Evolutionary conservation across 2,113 vertebrate genomes (phyloP).

Genomic region (Regulus satrapa): DNA sequence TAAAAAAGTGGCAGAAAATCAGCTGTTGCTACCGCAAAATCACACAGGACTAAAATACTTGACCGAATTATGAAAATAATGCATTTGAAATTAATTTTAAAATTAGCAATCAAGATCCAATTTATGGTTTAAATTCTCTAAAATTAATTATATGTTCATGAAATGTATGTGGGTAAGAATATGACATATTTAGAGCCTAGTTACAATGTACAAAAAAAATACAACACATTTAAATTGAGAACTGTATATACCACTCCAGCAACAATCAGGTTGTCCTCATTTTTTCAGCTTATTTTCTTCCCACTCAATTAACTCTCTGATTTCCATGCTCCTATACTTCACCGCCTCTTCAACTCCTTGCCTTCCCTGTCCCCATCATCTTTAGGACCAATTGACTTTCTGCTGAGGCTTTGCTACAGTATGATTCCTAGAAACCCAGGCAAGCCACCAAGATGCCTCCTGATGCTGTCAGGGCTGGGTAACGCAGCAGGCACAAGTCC

Average conservation of each 20-base stretch:
- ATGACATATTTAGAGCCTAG: not conserved
- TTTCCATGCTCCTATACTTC: not conserved
- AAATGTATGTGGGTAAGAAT: not conserved
- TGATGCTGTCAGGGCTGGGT: not conserved
- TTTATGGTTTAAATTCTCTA: slow-evolving; percentile 23
- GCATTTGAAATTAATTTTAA: slow-evolving; percentile 12
- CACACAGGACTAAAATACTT: not conserved
- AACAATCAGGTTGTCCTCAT: not conserved
- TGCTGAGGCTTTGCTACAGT: not conserved
- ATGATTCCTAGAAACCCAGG: not conserved
- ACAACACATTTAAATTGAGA: not conserved
- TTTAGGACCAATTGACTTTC: not conserved
- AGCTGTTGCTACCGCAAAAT: not conserved
- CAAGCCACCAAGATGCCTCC: not conserved
- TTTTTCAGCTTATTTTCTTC: not conserved
- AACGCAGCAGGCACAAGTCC: not conserved
- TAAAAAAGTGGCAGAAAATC: not conserved
- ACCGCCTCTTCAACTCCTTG: not conserved
- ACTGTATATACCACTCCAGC: not conserved
- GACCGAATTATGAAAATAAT: not conserved
- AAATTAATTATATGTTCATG: not conserved
- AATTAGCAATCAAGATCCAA: not conserved
- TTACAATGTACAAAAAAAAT: not conserved
- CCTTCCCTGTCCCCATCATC: not conserved
- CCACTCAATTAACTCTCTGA: not conserved